A percentile compares a stretch with the other conserved stretches of the same genome.
Conservation (phyloP, 2,113 vertebrate genomes). For the Zosterops pallidus region DNA sequence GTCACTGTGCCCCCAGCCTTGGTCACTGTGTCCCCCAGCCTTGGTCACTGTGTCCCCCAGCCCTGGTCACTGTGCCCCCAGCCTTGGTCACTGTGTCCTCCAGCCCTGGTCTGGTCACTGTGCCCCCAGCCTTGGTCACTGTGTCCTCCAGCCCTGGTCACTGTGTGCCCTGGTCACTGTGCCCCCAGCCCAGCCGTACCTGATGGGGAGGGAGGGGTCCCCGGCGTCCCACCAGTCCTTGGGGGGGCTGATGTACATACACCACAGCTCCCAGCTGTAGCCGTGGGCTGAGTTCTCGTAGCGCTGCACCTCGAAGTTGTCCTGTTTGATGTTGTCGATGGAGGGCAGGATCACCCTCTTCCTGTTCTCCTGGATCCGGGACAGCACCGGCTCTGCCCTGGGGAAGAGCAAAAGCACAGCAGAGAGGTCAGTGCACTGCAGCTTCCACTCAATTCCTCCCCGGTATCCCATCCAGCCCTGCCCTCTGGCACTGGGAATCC, state of each 20-base stretch:
- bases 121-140: too few species aligned
- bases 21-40: not conserved
- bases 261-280: slow-evolving; percentile 99
- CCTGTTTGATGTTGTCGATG: slow-evolving; percentile 97
- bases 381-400: slow-evolving; percentile 94
- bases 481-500: not conserved
- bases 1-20: too few species aligned
- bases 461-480: fast-evolving
- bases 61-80: not conserved
- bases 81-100: too few species aligned
- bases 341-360: slow-evolving; percentile 92
- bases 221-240: slow-evolving; percentile 97
- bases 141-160: not conserved
- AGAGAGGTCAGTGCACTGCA: not conserved
- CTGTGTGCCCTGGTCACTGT: too few species aligned
- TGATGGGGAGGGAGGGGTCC: slow-evolving; percentile 92
- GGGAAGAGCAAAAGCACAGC: not conserved
- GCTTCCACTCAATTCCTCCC: fast-evolving
- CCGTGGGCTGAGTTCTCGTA: slow-evolving; percentile 94
- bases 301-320: slow-evolving; percentile 93
- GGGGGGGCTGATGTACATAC: slow-evolving; percentile 98
- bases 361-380: slow-evolving; percentile 90
- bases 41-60: not conserved
- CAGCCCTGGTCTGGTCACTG: not conserved
- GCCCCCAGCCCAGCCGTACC: slow-evolving; percentile 56